Base-by-base conservation (phyloP, 2,797 vertebrate genomes). In the Threskiornis aethiopicus region DNA sequence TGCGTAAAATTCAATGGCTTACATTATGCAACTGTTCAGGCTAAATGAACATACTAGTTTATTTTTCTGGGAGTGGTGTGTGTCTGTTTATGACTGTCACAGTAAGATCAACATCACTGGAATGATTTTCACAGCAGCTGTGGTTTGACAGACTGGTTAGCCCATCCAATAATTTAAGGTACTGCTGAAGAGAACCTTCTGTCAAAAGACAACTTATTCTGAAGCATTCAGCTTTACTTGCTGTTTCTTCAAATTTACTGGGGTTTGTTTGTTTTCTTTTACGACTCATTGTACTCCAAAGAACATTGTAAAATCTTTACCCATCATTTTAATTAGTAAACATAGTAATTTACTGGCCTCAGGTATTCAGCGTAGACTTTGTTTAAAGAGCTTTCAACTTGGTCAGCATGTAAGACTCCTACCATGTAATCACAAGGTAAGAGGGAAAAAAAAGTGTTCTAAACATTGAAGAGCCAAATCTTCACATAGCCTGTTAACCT, bases 391-490 rank as follows among this genome's bases (percentile, higher is more conserved):
- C 19, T 99, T 99, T 66, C 41, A 8, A 46, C 55, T 91, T 69
- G 97, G 97, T 37, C 98, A 99, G 69, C 58, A 71, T 4, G 85
- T 94, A 85, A 98, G 98, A 91, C 83, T 91, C 52, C 97, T 99
- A 35, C 98, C 98, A 21, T 99, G 98, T 95, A 93, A 95, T 80
- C 98, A 99, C 95, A 98, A 98, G 98, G 98, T 99, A 98, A 96
- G 55, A 54, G n/a, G 20, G 18, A 13, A 75, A 37, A 35, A 69
- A 24, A 64, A 39, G 29, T 19, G 10, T 37, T 46, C 16, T 52
- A 16, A 37, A 44, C 26, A 31, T 46, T 16, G 4, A 54, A n/a
- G 47, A 78, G 24, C 19, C n/a, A 39, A 61, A 78, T 13, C 28
- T 78, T 61, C 82, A 62, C 33, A 33, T 4, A 70, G 35, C 47